Evolutionary conservation across 1,140 invertebrate species (phyloP).

Genomic region (Helicoverpa armigera): DNA sequence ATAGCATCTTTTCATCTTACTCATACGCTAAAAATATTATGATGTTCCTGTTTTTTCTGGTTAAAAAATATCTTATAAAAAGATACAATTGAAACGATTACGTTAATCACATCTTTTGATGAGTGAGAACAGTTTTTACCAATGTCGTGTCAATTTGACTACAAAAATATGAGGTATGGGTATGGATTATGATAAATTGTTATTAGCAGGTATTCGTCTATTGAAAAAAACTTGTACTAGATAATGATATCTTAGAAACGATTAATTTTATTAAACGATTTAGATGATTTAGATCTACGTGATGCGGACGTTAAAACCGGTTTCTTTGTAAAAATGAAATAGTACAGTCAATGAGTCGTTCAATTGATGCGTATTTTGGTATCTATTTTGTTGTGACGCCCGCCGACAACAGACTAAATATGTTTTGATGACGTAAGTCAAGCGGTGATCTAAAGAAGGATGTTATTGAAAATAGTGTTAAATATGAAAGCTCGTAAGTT

Average conservation of each 20-base stretch:
- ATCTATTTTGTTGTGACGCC: too few species aligned
- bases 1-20: too few species aligned
- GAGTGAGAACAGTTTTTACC: slow-evolving; percentile 1
- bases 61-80: background rate
- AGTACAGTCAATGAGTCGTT: too few species aligned
- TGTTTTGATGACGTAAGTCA: too few species aligned
- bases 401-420: too few species aligned
- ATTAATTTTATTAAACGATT: background rate
- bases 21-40: too few species aligned
- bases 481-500: too few species aligned
- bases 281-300: slow-evolving; percentile 5
- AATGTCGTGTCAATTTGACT: background rate
- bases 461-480: too few species aligned
- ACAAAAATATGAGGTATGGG: background rate
- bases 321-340: background rate
- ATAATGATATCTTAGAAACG: slow-evolving; percentile 8
- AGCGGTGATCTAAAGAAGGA: too few species aligned
- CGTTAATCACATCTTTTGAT: background rate
- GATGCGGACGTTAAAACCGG: background rate
- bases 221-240: slow-evolving; percentile 8
- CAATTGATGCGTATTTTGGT: too few species aligned
- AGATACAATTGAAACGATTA: background rate
- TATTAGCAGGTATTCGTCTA: slow-evolving; percentile 2
- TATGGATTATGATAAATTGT: slow-evolving; percentile 28
- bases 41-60: too few species aligned